These are phyloP conservation scores for Zaprionus davidi DNA, from an alignment of 1,140 invertebrate species.

Conservation along the genomic window DNA sequence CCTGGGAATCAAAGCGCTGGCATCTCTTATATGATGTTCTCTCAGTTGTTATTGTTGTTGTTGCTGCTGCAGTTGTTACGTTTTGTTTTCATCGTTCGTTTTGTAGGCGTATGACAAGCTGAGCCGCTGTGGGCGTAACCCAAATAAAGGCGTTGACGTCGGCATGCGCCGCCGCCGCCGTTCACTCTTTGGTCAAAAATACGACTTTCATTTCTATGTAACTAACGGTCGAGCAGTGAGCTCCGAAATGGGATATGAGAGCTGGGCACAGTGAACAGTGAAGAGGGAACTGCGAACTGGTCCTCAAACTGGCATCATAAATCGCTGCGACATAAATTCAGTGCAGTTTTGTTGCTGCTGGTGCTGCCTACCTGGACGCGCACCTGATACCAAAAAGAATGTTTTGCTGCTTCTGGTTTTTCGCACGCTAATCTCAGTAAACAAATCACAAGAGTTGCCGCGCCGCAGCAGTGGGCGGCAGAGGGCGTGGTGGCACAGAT, in stretches of 20 bases:
- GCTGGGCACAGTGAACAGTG: background rate
- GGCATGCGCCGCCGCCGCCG: conserved; percentile 47
- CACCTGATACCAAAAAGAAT: conserved; percentile 66
- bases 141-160: conserved; percentile 69
- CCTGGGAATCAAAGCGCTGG: conserved; percentile 31
- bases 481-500: background rate
- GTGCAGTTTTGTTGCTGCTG: conserved; percentile 58
- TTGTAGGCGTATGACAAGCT: conserved; percentile 68
- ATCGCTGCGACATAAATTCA: conserved; percentile 75
- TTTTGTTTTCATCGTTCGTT: conserved; percentile 20
- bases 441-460: conserved; percentile 64
- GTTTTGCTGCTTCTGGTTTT: conserved; percentile 60
- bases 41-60: too few species aligned
- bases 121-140: conserved; percentile 62
- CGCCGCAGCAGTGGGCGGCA: background rate
- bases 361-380: conserved; percentile 50
- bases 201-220: conserved; percentile 68
- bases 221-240: conserved; percentile 50
- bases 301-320: conserved; percentile 50
- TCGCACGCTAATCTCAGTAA: conserved; percentile 75
- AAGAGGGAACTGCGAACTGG: conserved; percentile 18
- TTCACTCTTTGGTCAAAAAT: conserved; percentile 51
- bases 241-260: conserved; percentile 28
- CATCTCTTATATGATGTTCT: conserved; percentile 2
- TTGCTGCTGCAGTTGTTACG: background rate